Base-by-base conservation (phyloP, 2,888 invertebrate species). In the Amorpha juglandis region DNA sequence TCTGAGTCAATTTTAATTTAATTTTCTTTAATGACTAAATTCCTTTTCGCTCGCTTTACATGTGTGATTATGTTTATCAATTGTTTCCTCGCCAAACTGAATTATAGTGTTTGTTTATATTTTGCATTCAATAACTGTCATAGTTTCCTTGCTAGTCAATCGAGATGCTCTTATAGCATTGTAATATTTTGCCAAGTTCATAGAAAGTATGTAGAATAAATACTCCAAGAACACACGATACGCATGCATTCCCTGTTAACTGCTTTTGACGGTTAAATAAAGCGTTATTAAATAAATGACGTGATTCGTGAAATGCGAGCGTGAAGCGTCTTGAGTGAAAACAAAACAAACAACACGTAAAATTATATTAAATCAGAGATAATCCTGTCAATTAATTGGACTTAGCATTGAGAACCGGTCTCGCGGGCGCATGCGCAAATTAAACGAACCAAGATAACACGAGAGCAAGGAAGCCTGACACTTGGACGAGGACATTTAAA, bases 371-470 rank as follows among this genome's bases (percentile, higher is more conserved):
- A 91, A 91, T 92, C 92, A 88, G 86, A 91, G 91, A 91, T 93
- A 93, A 92, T 92, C 92, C 90, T 88, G 90, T 91, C 92, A 92
- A 93, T 93, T 92, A 92, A 92, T 93, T 88, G 91, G 92, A 90
- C 83, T 92, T 92, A 91, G 84, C 86, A 90, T 87, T 86, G 86
- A 86, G 84, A 91, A 90, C 90, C 89, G 90, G 91, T 90, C 81
- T 80, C 77, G 80, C 78, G 80, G 80, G 82, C 87, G 91, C 91
- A 87, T 89, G 91, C 91, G 90, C 87, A 83, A 82, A 85, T 83
- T 81, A 83, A 84, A 82, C 82, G 84, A 82, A 75, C 79, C 83
- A 81, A 86, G 88, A 86, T 88, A 83, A 85, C 81, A 77, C 76
- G 78, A 79, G 81, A 79, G 77, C 80, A 78, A 83, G 81, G 58